Evolutionary conservation across 2,888 invertebrate genomes (phyloP), one percentile per base, ranked within the genome.

Genomic region (Cylloceria caligata): DNA sequence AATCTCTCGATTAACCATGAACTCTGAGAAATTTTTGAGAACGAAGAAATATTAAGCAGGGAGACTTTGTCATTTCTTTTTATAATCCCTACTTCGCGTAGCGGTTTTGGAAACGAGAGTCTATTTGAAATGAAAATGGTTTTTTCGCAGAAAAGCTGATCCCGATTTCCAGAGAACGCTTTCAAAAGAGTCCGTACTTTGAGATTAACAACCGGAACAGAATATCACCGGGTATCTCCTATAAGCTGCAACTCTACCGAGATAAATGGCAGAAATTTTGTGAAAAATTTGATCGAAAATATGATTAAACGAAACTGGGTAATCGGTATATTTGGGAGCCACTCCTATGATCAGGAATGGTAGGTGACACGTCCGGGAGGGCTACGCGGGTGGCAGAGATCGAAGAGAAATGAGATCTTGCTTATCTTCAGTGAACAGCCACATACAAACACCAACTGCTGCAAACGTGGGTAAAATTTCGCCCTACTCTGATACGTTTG

Each of bases 171-270:
- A 87, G 87, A 88, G 90, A 90, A 90, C 88, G 89, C 88, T 91
- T 90, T 89, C 88, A 87, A 90, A 90, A 90, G 87, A 89, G 88
- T 86, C 89, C 90, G 90, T 91, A 90, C 89, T 90, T 89, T 83
- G 87, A 90, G 91, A 91, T 91, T 92, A 91, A 84, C 87, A 88
- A 84, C 78, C 78, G 42, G 36, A 75, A 76, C 76, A 85, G 87
- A 87, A 90, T 84, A 85, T 86, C 84, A 86, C 85, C 78, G 85
- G 78, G 83, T 89, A 90, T 89, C 87, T 87, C 86, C 89, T 88
- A 89, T 90, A 89, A 89, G 88, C 80, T 80, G 83, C 78, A 68
- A 81, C 73, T 30, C n/a, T 16, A 72, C 57, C 75, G 83, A 82
- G 84, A 67, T 76, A 80, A 13, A 72, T 42, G 27, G 69, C 52